These are phyloP conservation scores for Ruditapes philippinarum DNA, from an alignment of 1,140 invertebrate genomes.

Conservation along the genomic window DNA sequence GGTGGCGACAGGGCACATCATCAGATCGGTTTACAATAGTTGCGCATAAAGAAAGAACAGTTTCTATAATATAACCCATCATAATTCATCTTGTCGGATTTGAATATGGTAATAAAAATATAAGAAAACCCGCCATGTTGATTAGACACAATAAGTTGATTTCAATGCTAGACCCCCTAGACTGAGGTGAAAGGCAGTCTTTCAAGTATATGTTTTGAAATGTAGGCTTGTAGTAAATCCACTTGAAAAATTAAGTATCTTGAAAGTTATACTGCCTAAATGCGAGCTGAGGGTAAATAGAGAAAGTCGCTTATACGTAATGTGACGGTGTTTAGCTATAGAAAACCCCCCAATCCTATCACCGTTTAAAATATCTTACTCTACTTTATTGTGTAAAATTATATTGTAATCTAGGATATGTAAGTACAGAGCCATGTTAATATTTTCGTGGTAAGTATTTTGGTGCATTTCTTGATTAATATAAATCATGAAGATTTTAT, in stretches of 20 bases:
- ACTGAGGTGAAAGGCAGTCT: not conserved
- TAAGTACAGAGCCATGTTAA: too few relatives aligned
- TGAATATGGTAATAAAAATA: not conserved
- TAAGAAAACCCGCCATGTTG: not conserved
- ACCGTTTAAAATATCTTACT: too few relatives aligned
- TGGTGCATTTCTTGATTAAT: too few relatives aligned
- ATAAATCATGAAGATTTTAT: too few relatives aligned
- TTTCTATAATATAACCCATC: not conserved
- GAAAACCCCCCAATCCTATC: too few relatives aligned
- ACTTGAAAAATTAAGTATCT: not conserved
- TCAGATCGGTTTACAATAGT: not conserved
- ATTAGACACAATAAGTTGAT: not conserved
- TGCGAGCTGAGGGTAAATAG: not conserved
- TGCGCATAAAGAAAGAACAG: not conserved
- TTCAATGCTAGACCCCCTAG: not conserved
- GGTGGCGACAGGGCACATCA: not conserved
- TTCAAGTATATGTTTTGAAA: slow-evolving; percentile 19
- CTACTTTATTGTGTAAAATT: too few relatives aligned
- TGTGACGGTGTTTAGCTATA: not conserved
- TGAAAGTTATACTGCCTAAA: slow-evolving; percentile 1
- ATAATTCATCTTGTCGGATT: not conserved
- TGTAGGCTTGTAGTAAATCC: not conserved
- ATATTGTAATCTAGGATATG: too few relatives aligned
- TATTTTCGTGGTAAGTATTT: too few relatives aligned
- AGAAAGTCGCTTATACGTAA: not conserved